These are phyloP conservation scores for Phenganax marumi DNA, from an alignment of 92 coral and sea anemone genomes.

Conservation along the genomic window DNA sequence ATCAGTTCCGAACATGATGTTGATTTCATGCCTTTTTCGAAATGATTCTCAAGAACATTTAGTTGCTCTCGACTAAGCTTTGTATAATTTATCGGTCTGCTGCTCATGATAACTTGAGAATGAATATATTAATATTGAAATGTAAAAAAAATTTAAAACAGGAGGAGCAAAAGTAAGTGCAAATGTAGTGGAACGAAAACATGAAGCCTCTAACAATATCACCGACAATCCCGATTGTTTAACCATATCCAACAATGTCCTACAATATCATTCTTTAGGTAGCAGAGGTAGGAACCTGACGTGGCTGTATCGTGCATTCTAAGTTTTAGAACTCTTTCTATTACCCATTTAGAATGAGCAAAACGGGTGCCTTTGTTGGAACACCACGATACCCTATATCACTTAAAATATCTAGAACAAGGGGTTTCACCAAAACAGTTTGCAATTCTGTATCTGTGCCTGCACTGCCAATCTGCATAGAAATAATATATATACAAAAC, in stretches of 20 bases:
- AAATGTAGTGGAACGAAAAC: too few relatives aligned
- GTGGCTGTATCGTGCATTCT: background rate
- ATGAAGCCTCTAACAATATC: background rate
- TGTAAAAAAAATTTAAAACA: background rate
- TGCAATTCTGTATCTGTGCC: too few relatives aligned
- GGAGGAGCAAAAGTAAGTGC: too few relatives aligned
- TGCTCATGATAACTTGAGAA: background rate
- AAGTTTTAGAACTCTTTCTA: background rate
- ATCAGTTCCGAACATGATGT: background rate
- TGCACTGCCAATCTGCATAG: too few relatives aligned
- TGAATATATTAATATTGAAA: too few relatives aligned
- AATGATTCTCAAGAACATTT: background rate
- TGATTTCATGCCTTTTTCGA: constrained; percentile 14
- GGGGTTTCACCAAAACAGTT: too few relatives aligned
- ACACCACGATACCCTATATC: too few relatives aligned
- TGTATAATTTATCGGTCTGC: constrained; percentile 16
- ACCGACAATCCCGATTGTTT: background rate
- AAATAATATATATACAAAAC: too few relatives aligned
- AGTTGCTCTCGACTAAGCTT: constrained; percentile 1
- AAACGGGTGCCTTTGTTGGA: too few relatives aligned
- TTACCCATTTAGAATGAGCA: constrained; percentile 32
- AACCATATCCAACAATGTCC: background rate
- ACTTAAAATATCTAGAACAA: too few relatives aligned
- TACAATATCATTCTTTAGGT: background rate
- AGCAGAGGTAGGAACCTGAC: background rate